Conservation (phyloP, 2,888 invertebrate species). For the Machimus atricapillus region DNA sequence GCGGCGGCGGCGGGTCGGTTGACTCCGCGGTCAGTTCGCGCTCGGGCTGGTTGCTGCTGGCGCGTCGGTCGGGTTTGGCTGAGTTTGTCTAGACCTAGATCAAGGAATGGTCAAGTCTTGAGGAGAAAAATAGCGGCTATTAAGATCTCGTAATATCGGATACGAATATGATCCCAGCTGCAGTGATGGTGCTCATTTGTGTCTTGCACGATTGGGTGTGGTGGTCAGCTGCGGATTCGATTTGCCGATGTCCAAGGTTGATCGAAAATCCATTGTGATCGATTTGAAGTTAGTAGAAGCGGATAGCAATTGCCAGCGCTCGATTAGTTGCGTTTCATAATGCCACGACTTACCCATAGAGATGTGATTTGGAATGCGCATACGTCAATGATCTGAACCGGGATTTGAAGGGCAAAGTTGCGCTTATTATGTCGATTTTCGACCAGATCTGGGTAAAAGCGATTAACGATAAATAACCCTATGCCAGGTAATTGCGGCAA, state of each 20-base stretch:
- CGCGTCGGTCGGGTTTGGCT: neutral
- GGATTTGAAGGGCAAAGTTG: constrained; percentile 4
- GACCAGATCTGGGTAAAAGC: neutral
- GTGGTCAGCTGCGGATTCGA: constrained; percentile 43
- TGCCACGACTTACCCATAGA: neutral
- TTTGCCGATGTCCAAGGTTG: constrained; percentile 47
- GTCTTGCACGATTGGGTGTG: constrained; percentile 41
- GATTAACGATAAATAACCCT: neutral
- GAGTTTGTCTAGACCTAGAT: constrained; percentile 42
- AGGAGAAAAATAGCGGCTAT: constrained; percentile 25
- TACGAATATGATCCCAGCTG: constrained; percentile 33
- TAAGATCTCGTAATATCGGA: constrained; percentile 36
- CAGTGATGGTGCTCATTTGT: constrained; percentile 27
- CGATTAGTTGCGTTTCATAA: constrained; percentile 41
- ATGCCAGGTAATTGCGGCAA: neutral
- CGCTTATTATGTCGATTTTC: neutral
- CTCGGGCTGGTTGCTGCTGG: neutral
- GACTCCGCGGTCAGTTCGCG: neutral
- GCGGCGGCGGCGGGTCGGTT: neutral
- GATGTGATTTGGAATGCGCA: constrained; percentile 6
- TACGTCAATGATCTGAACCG: neutral
- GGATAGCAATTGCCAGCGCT: constrained; percentile 39
- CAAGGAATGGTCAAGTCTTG: constrained; percentile 40
- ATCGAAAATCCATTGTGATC: constrained; percentile 45
- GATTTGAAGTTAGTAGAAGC: constrained; percentile 45